A percentile compares a stretch with the other conserved stretches of the same genome.
These are phyloP conservation scores for Galerucella pusilla DNA, from an alignment of 2,888 invertebrate genomes.

Conservation along the genomic window DNA sequence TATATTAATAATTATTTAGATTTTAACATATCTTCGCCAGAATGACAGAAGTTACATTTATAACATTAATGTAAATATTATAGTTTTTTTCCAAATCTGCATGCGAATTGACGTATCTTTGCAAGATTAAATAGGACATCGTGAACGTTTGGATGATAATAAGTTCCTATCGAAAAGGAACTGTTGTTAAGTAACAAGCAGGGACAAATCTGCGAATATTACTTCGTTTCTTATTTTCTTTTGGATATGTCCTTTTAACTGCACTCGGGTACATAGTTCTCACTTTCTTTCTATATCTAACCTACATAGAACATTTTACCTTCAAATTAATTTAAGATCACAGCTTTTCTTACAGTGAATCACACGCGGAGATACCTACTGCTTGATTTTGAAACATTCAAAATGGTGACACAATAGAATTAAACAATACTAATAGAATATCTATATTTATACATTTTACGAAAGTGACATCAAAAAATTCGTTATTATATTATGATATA, in stretches of 20 bases:
- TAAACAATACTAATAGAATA: slow-evolving; percentile 21
- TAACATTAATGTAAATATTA: too few species aligned
- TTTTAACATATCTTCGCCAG: too few species aligned
- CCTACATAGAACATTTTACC: slow-evolving; percentile 44
- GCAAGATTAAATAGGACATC: slow-evolving; percentile 1
- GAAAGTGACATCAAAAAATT: background rate
- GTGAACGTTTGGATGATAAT: background rate
- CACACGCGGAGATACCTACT: slow-evolving; percentile 43
- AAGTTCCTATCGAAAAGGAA: slow-evolving; percentile 45
- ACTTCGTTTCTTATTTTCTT: slow-evolving; percentile 32
- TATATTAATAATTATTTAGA: too few species aligned
- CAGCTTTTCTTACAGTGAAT: slow-evolving; percentile 45
- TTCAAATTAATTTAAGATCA: slow-evolving; percentile 49
- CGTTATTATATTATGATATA: background rate
- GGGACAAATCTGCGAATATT: slow-evolving; percentile 45
- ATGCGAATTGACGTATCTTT: background rate
- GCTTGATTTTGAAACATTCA: slow-evolving; percentile 39
- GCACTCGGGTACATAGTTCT: slow-evolving; percentile 40
- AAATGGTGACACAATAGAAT: slow-evolving; percentile 36
- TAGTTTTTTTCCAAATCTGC: background rate
- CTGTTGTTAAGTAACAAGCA: slow-evolving; percentile 50
- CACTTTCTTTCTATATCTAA: slow-evolving; percentile 44
- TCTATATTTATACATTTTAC: background rate
- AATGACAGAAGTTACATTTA: too few species aligned
- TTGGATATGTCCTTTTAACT: slow-evolving; percentile 40